Evolutionary conservation across 2,888 invertebrate species (phyloP), one percentile per base, ranked within the genome.

Genomic region (Harpalus rubripes): DNA sequence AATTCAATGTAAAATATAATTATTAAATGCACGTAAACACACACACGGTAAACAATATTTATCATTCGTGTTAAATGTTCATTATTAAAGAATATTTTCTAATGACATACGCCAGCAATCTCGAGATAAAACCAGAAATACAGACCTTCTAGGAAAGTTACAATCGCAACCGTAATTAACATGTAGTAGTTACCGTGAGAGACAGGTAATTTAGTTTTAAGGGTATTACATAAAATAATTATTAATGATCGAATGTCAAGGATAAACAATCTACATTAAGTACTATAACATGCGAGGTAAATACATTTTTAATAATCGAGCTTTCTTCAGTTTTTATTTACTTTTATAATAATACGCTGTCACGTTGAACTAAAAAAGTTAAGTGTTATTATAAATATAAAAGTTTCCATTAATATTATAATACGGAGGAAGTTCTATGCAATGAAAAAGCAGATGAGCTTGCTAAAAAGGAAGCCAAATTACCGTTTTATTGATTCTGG

Each of bases 161-260:
- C 44, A 52, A 52, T 32, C 32, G 5, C 32, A 52, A 52, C 5
- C 44, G 44, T 52, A 52, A 52, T 52, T 52, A 52, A 3, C 10
- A 52, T 12, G 12, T 12, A 52, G 12, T 52, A 52, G 1, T 52
- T 52, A 52, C 8, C 44, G 12, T 52, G 44, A 52, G 12, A n/a
- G 32, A 32, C 12, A 52, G 44, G 2, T 39, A 68, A 68, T 68
- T 12, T 7, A 68, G 15, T 68, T 65, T 68, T 39, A 68, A 68
- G 52, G 74, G 44, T 52, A n/a, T 52, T 52, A 74, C 44, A 16
- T 18, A 74, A 72, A 74, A 74, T 44, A 74, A 74, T 52, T 52
- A 74, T 44, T 52, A 52, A 52, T 74, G 44, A 5, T 7, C 52
- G 72, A 74, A 74, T 74, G 74, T 74, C 74, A 74, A 74, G 74